Conservation (phyloP, 2,113 vertebrate species). For the Lathamus discolor region DNA sequence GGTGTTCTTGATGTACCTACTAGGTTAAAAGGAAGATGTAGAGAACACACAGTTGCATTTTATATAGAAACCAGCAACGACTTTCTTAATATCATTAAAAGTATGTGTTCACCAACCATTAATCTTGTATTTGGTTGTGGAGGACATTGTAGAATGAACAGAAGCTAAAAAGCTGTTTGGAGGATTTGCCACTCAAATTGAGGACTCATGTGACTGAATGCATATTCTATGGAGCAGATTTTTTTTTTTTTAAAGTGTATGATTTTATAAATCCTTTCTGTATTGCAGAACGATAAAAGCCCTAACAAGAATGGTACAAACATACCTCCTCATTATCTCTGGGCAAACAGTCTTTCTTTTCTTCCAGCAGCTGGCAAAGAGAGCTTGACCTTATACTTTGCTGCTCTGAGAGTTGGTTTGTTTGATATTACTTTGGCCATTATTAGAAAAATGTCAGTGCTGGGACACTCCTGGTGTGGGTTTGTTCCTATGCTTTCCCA, state of each 20-base stretch:
- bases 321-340: not conserved
- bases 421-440: not conserved
- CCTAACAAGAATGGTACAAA: not conserved
- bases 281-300: not conserved
- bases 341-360: not conserved
- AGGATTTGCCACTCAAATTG: not conserved
- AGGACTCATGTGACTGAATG: rapidly evolving
- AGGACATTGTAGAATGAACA: not conserved
- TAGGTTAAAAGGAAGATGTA: not conserved
- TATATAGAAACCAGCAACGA: not conserved
- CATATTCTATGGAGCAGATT: not conserved
- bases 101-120: not conserved
- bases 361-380: not conserved
- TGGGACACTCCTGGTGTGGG: not conserved
- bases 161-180: not conserved
- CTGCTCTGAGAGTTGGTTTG: not conserved
- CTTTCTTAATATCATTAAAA: not conserved
- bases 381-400: not conserved
- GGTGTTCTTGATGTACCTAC: rapidly evolving
- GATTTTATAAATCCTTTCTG: not conserved
- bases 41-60: not conserved
- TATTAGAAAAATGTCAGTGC: not conserved
- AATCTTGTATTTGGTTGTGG: not conserved
- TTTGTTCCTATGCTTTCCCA: not conserved
- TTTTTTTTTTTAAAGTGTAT: not conserved